Percentiles rank a stretch among this genome's conserved stretches.
phyloP scores from a whole-genome alignment of 2,888 invertebrate species.

The Caenorhabditis sp. region DNA sequence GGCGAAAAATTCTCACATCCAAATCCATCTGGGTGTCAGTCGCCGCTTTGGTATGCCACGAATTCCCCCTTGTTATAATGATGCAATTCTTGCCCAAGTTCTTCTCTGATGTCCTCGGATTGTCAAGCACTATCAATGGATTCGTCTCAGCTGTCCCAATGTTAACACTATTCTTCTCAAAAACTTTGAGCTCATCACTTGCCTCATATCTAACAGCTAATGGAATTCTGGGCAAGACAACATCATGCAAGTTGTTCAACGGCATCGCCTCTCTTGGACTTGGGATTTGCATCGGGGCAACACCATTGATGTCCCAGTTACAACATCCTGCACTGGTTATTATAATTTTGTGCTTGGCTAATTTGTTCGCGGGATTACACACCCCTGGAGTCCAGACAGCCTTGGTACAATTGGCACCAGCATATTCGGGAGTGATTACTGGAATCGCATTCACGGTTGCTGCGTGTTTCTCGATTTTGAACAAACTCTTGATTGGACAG shows the following conservation, averaged over 20 bases:
- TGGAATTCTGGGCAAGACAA: constrained; percentile 42
- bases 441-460: constrained; percentile 69
- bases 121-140: constrained; percentile 58
- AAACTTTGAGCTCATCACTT: constrained; percentile 63
- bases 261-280: constrained; percentile 65
- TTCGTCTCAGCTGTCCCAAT: constrained; percentile 66
- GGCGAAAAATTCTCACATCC: constrained; percentile 55
- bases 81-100: constrained; percentile 66
- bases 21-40: constrained; percentile 63
- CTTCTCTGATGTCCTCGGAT: constrained; percentile 61
- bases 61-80: constrained; percentile 69
- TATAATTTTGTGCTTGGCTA: constrained; percentile 64
- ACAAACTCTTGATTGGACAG: constrained; percentile 62
- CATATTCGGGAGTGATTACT: constrained; percentile 66
- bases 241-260: constrained; percentile 54
- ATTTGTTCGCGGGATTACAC: constrained; percentile 67
- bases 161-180: constrained; percentile 62
- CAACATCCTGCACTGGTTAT: constrained; percentile 52
- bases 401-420: constrained; percentile 69
- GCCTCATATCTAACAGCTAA: constrained; percentile 58
- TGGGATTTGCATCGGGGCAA: constrained; percentile 63
- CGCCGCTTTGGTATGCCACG: constrained; percentile 67
- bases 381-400: constrained; percentile 70
- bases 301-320: constrained; percentile 57
- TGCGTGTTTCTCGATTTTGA: constrained; percentile 64